Conservation (phyloP, 2,888 invertebrate genomes). For the Folsomia manolachei region DNA sequence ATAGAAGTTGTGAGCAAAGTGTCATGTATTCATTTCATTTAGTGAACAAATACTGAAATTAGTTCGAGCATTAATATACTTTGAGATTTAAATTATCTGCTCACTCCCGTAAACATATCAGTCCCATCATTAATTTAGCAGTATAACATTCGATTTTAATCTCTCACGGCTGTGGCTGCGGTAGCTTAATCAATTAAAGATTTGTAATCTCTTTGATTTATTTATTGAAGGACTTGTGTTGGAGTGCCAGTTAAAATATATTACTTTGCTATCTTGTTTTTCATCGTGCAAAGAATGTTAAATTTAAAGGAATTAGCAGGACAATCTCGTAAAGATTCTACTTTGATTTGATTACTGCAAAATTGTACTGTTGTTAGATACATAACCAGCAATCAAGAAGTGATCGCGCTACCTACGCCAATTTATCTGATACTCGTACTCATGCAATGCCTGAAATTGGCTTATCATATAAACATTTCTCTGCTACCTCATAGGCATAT, state of each 20-base stretch:
- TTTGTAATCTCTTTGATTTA: not conserved
- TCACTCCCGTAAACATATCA: too few relatives aligned
- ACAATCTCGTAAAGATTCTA: not conserved
- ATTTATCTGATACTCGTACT: not conserved
- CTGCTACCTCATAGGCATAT: not conserved
- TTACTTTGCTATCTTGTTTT: not conserved
- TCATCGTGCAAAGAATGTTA: conserved; percentile 1
- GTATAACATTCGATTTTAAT: not conserved
- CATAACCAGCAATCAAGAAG: not conserved
- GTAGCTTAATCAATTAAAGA: conserved; percentile 2
- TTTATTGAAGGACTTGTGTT: not conserved
- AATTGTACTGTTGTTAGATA: not conserved
- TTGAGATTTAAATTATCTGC: too few relatives aligned
- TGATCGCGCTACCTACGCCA: not conserved
- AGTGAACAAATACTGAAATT: conserved; percentile 16
- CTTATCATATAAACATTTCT: not conserved
- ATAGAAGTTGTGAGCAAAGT: not conserved
- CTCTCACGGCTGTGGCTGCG: not conserved
- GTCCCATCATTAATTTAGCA: not conserved
- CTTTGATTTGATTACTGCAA: not conserved
- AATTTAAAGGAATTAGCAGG: not conserved
- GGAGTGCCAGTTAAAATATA: not conserved
- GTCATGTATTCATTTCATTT: not conserved
- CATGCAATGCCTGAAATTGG: not conserved
- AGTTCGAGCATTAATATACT: too few relatives aligned